phyloP scores from a whole-genome alignment of 2,797 vertebrate genomes.

The Potorous gilbertii region DNA sequence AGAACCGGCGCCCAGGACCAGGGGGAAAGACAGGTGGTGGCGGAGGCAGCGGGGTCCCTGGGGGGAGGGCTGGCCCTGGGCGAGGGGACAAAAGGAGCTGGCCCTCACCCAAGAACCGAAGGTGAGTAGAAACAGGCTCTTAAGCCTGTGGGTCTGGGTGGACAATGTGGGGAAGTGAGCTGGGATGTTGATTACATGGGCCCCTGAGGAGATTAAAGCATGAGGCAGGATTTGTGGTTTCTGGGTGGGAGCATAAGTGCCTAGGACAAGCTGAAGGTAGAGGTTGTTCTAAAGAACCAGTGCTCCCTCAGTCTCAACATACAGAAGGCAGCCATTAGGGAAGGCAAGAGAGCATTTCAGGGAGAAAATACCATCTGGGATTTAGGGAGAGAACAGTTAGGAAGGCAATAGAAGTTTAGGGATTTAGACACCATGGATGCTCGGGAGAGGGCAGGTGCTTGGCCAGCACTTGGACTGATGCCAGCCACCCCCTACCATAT shows the following conservation, averaged over 20 bases:
- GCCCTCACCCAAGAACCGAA: slow-evolving; percentile 95
- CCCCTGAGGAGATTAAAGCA: not conserved
- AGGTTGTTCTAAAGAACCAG: not conserved
- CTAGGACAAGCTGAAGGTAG: not conserved
- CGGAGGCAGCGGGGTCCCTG: slow-evolving; percentile 81
- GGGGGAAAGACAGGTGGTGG: slow-evolving; percentile 77
- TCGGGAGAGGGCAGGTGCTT: not conserved
- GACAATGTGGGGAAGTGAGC: fast-evolving
- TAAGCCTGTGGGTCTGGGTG: not conserved
- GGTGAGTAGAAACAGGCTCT: slow-evolving; percentile 81
- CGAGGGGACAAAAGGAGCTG: slow-evolving; percentile 86
- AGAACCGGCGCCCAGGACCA: slow-evolving; percentile 90
- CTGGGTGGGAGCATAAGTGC: not conserved
- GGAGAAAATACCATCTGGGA: not conserved
- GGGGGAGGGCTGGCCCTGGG: slow-evolving; percentile 84
- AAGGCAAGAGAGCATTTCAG: not conserved
- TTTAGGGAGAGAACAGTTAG: not conserved
- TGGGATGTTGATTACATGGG: not conserved
- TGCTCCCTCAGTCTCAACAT: not conserved
- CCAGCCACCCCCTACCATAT: slow-evolving; percentile 21
- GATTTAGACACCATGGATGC: not conserved
- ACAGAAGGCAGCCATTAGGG: not conserved
- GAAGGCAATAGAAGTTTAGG: not conserved
- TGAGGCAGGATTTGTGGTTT: not conserved
- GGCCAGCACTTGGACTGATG: not conserved